These are phyloP conservation scores for Corydoras sp. DNA, from an alignment of 2,113 vertebrate species.

Conservation along the genomic window DNA sequence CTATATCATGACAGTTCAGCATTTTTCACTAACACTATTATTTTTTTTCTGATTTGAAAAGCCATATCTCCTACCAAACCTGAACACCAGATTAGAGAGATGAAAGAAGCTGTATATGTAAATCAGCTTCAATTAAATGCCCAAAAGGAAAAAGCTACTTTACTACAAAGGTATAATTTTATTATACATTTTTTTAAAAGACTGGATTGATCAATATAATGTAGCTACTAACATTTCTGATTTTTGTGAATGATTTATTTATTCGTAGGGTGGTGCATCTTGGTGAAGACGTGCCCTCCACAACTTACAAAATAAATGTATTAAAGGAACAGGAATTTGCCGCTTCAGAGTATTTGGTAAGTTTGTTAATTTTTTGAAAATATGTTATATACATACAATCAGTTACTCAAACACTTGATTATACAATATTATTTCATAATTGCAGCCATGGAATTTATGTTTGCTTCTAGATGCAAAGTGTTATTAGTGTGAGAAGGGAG, in stretches of 20 bases:
- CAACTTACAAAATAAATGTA: slow-evolving; percentile 59
- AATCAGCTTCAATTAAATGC: slow-evolving; percentile 67
- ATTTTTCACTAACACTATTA: no score
- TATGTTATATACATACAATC: no score
- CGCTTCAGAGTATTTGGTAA: slow-evolving; percentile 69
- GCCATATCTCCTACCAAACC: slow-evolving; percentile 51
- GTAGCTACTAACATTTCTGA: background rate
- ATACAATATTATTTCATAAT: background rate
- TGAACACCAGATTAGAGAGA: slow-evolving; percentile 61
- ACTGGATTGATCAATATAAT: background rate
- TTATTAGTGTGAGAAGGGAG: slow-evolving; percentile 53
- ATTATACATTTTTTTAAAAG: background rate
- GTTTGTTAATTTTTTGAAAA: background rate
- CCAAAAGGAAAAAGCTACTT: slow-evolving; percentile 67
- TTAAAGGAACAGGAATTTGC: slow-evolving; percentile 61
- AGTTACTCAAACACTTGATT: no score
- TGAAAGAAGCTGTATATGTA: slow-evolving; percentile 78
- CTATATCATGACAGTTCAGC: no score
- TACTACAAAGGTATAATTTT: slow-evolving; percentile 69
- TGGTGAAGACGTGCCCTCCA: slow-evolving; percentile 70
- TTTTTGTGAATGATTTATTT: background rate
- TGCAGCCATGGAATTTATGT: background rate
- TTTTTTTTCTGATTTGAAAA: slow-evolving; percentile 19
- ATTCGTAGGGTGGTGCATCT: slow-evolving; percentile 71
- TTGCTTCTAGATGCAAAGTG: slow-evolving; percentile 62